Evolutionary conservation across 2,113 vertebrate species (phyloP).

Genomic region (Origma solitaria): DNA sequence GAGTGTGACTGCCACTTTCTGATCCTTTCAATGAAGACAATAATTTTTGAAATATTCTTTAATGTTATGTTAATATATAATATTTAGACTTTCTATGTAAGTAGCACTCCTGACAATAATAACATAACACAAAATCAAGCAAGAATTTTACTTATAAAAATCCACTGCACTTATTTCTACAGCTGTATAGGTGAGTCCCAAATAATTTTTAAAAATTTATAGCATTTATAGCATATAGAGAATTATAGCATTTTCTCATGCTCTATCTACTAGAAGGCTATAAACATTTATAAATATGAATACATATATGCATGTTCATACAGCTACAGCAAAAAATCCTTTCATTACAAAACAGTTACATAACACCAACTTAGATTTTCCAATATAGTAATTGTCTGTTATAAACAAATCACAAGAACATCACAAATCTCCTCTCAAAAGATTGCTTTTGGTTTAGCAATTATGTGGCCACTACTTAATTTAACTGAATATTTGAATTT

Average conservation of each 20-base stretch:
- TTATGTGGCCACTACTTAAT: not conserved
- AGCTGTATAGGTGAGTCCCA: not conserved
- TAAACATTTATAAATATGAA: not conserved
- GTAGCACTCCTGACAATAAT: not conserved
- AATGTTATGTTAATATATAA: conserved; percentile 23
- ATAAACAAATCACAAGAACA: not conserved
- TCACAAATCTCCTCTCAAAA: not conserved
- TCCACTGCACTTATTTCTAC: not conserved
- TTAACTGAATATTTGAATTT: not conserved
- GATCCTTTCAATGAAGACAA: not conserved
- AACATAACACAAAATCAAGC: not conserved
- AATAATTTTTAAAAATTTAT: not conserved
- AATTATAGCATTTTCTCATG: too few relatives aligned
- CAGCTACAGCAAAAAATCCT: not conserved
- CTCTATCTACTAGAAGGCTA: not conserved
- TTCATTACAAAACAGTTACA: not conserved
- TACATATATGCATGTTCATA: not conserved
- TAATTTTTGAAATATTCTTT: not conserved
- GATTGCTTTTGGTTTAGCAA: not conserved
- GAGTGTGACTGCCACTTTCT: conserved; percentile 65
- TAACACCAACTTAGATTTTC: not conserved
- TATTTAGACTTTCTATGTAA: not conserved
- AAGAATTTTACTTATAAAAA: not conserved
- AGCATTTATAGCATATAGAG: too few relatives aligned
- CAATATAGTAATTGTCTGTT: not conserved